Evolutionary conservation across 2,888 invertebrate genomes (phyloP).

Genomic region (Danaus chrysippus): DNA sequence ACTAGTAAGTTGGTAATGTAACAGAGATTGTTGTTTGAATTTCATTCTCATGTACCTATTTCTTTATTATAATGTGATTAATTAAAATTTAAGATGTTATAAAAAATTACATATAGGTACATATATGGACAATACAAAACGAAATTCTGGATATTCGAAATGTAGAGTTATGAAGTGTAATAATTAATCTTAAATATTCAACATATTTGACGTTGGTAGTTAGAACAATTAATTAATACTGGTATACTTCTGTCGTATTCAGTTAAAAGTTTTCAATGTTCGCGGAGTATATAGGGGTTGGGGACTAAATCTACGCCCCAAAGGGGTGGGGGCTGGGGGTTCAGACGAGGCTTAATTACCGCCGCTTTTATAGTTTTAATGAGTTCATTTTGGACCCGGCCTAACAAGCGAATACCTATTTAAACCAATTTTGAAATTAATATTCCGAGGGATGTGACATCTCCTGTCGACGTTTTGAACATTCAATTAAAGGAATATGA

Average conservation of each 20-base stretch:
- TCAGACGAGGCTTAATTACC: conserved; percentile 79
- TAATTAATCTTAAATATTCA: too few relatives aligned
- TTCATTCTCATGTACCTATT: too few relatives aligned
- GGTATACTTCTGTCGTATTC: conserved; percentile 33
- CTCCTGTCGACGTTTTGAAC: conserved; percentile 44
- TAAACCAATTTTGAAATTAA: conserved; percentile 79
- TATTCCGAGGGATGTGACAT: conserved; percentile 56
- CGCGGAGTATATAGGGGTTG: conserved; percentile 31
- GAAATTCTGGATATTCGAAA: too few relatives aligned
- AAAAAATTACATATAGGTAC: too few relatives aligned
- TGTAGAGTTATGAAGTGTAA: too few relatives aligned
- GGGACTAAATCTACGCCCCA: conserved; percentile 45
- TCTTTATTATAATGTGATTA: too few relatives aligned
- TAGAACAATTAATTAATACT: too few relatives aligned
- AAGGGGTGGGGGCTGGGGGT: conserved; percentile 39
- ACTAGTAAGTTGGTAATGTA: too few relatives aligned
- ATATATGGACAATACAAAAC: too few relatives aligned
- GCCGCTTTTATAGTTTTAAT: conserved; percentile 87
- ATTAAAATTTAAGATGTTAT: too few relatives aligned
- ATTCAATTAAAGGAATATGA: not conserved
- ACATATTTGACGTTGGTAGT: too few relatives aligned
- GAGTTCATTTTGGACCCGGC: conserved; percentile 84
- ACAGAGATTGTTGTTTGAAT: too few relatives aligned
- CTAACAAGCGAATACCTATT: conserved; percentile 80
- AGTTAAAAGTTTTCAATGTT: conserved; percentile 29